Evolutionary conservation across 1,140 invertebrate species (phyloP).

Genomic region (Dufourea novaeangliae): DNA sequence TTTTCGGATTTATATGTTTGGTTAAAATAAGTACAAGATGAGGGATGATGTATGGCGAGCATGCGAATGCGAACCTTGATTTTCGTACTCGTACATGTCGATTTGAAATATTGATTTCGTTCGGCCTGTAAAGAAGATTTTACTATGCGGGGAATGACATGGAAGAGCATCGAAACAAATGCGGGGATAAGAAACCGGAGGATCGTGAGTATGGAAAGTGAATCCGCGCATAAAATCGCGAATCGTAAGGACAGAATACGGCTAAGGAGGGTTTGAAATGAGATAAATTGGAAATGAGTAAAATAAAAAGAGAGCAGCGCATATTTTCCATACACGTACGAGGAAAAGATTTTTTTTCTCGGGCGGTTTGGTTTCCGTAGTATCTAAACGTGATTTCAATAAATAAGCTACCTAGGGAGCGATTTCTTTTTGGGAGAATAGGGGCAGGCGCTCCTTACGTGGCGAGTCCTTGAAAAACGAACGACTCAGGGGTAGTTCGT

Average conservation of each 20-base stretch:
- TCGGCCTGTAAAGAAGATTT: background rate
- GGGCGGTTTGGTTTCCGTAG: conserved; percentile 68
- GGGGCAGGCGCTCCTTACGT: conserved; percentile 61
- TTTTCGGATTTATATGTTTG: conserved; percentile 58
- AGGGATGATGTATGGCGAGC: background rate
- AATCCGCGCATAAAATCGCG: background rate
- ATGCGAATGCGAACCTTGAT: background rate
- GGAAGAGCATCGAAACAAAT: background rate
- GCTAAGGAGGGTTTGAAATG: background rate
- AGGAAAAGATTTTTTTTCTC: conserved; percentile 58
- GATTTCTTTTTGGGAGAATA: conserved; percentile 62
- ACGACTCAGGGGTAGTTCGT: conserved; percentile 22
- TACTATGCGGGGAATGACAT: background rate
- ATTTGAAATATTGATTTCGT: background rate
- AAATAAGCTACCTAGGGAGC: conserved; percentile 79
- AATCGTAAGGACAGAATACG: background rate
- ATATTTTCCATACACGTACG: conserved; percentile 56
- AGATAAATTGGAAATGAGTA: conserved; percentile 25
- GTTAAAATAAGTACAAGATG: conserved; percentile 21
- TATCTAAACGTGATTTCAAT: conserved; percentile 78
- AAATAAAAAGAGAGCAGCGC: conserved; percentile 64
- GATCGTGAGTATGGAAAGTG: background rate
- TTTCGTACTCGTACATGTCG: background rate
- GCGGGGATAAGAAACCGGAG: background rate
- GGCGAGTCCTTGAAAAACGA: conserved; percentile 58